Evolutionary conservation across 2,113 vertebrate genomes (phyloP).

Genomic region (Antidorcas marsupialis): DNA sequence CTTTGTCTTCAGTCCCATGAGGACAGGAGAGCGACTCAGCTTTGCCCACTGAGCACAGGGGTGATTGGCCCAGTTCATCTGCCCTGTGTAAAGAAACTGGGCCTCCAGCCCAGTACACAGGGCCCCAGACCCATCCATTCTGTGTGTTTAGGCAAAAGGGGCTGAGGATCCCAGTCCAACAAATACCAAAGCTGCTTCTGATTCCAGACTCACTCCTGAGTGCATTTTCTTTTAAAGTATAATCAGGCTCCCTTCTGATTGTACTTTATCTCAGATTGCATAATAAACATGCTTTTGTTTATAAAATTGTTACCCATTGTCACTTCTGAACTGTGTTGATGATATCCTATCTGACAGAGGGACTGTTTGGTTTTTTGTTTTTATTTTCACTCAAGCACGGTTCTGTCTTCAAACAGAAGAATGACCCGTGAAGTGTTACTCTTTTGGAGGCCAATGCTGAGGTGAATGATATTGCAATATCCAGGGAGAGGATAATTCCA

Average conservation of each 20-base stretch:
- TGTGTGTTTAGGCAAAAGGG: neutral
- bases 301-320: neutral
- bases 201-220: neutral
- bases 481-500: too few relatives aligned
- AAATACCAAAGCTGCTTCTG: neutral
- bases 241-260: neutral
- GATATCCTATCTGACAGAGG: neutral
- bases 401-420: too few relatives aligned
- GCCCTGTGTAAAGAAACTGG: neutral
- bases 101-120: neutral
- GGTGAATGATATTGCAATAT: too few relatives aligned
- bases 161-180: neutral
- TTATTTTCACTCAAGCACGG: neutral
- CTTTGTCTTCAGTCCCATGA: neutral
- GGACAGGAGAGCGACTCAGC: neutral
- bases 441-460: too few relatives aligned
- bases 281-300: neutral
- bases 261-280: neutral
- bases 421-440: conserved; percentile 85
- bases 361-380: neutral
- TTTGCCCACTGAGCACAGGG: neutral
- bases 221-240: neutral
- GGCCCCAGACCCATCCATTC: neutral
- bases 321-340: neutral
- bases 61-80: neutral